phyloP scores from a whole-genome alignment of 2,888 invertebrate species.

The Hypolimnas misippus region DNA sequence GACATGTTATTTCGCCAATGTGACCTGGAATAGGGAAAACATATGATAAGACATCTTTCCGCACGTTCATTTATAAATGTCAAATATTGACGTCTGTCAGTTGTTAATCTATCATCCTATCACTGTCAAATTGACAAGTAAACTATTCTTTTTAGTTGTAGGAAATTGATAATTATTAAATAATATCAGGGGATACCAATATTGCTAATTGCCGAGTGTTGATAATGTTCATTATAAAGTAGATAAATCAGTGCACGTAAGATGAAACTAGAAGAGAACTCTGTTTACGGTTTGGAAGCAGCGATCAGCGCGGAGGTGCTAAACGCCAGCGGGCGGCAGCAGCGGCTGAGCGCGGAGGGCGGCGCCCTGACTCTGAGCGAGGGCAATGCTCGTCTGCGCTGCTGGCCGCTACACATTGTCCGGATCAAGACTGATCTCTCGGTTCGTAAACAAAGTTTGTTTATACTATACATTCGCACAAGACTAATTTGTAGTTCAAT shows the following conservation, averaged over 20 bases:
- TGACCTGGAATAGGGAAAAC: too few species aligned
- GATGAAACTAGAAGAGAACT: slow-evolving; percentile 61
- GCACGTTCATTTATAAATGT: too few species aligned
- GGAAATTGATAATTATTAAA: too few species aligned
- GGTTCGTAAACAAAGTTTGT: slow-evolving; percentile 28
- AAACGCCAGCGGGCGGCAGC: slow-evolving; percentile 30
- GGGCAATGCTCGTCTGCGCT: slow-evolving; percentile 44
- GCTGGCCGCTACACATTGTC: slow-evolving; percentile 48
- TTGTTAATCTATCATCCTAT: too few species aligned
- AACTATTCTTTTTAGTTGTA: too few species aligned
- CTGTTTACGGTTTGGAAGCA: slow-evolving; percentile 34
- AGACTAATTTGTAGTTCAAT: too few species aligned
- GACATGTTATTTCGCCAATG: too few species aligned
- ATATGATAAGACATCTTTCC: too few species aligned
- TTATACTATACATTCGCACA: neutral
- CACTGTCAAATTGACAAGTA: too few species aligned
- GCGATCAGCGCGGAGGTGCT: slow-evolving; percentile 31
- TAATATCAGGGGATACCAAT: too few species aligned
- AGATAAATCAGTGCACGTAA: slow-evolving; percentile 18
- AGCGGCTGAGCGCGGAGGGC: slow-evolving; percentile 45
- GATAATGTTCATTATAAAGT: neutral
- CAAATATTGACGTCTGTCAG: too few species aligned
- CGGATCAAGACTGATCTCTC: slow-evolving; percentile 46
- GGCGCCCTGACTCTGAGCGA: slow-evolving; percentile 44
- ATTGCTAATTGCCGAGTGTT: neutral